Evolutionary conservation across 2,888 invertebrate species (phyloP).

Genomic region (Microctonus aethiopoides): DNA sequence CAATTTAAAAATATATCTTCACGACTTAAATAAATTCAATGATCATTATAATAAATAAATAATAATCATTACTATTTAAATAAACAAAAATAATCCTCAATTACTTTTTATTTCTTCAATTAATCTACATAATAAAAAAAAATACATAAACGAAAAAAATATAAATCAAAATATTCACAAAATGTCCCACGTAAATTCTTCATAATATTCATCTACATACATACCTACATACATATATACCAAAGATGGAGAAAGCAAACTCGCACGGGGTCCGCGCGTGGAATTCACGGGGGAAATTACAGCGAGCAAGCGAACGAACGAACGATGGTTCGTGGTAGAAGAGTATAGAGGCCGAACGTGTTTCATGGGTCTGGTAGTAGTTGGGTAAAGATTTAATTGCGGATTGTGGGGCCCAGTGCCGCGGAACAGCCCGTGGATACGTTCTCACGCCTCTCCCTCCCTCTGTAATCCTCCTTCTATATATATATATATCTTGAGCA

Average conservation of each 20-base stretch:
- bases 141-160: not conserved
- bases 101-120: not conserved
- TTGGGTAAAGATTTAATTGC: constrained; percentile 53
- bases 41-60: no score
- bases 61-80: no score
- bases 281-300: constrained; percentile 36
- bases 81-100: no score
- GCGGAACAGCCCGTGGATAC: constrained; percentile 53
- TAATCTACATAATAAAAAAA: no score
- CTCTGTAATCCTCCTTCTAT: constrained; percentile 34
- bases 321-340: constrained; percentile 17
- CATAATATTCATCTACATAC: constrained; percentile 27
- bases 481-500: constrained; percentile 28
- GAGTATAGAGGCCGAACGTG: constrained; percentile 32
- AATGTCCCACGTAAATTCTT: not conserved
- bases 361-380: constrained; percentile 40
- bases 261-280: constrained; percentile 24
- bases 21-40: no score
- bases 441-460: constrained; percentile 51
- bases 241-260: constrained; percentile 23
- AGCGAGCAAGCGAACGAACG: constrained; percentile 22
- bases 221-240: constrained; percentile 33
- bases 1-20: no score
- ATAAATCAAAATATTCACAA: not conserved
- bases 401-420: constrained; percentile 42